These are phyloP conservation scores for Chrysemys picta DNA, from an alignment of 2,113 vertebrate species.

Conservation along the genomic window DNA sequence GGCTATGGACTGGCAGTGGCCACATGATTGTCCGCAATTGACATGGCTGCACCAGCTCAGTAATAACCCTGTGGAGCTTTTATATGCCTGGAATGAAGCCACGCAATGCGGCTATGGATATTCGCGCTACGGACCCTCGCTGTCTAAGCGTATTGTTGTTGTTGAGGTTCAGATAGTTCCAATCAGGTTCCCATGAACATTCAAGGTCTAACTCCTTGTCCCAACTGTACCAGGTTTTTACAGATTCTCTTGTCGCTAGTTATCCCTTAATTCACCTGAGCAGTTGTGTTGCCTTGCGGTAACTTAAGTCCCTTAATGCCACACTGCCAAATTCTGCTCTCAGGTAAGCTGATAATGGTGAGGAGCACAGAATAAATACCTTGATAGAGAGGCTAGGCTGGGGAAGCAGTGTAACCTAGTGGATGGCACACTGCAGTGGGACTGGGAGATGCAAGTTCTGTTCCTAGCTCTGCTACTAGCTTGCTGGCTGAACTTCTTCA, in stretches of 20 bases:
- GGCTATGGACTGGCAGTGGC: neutral
- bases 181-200: neutral
- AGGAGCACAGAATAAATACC: neutral
- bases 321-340: neutral
- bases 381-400: neutral
- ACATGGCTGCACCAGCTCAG: neutral
- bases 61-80: neutral
- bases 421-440: neutral
- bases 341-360: neutral
- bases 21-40: neutral
- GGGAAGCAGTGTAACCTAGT: neutral
- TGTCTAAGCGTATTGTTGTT: too few relatives aligned
- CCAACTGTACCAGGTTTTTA: neutral
- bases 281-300: neutral
- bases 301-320: neutral
- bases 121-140: neutral
- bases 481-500: neutral
- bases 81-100: neutral
- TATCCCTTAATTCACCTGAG: neutral
- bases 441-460: rapidly evolving
- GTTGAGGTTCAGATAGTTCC: too few relatives aligned
- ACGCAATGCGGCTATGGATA: neutral
- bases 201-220: neutral
- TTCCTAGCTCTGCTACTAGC: neutral
- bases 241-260: neutral